Base-by-base conservation (phyloP, 2,797 vertebrate species). In the Muraenolepis orangiensis region DNA sequence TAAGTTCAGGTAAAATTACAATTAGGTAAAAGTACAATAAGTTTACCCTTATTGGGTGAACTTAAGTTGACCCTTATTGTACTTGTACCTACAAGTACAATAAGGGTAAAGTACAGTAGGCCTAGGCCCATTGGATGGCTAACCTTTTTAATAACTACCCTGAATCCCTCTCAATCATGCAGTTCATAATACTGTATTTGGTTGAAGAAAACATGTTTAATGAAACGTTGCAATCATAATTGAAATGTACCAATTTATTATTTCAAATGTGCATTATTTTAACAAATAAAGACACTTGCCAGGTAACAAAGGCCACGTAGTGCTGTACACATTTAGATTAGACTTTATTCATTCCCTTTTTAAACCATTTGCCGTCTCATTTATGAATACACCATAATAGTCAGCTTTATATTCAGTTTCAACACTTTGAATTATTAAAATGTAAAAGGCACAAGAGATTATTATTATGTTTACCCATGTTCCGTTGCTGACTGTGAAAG, bases 231-330 rank as follows among this genome's bases (percentile, higher is more conserved):
- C 74, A 83, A 78, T 79, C 81, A 82, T 76, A 77, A 40, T 57
- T 36, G 66, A 82, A 40, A 67, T 67, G n/a, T 66, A 72, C 61
- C 78, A 80, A 80, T 84, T 86, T 82, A 84, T 83, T 81, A 81
- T 79, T 51, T 30, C 67, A 83, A 76, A 85, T 77, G 87, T 84
- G 76, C 78, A 85, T 85, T 83, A 73, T 74, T 82, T 81, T 74
- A 61, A 82, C 78, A 66, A 72, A 70, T 69, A 71, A n/a, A 68
- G 73, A 73, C 72, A 83, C 51, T 34, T 36, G 40, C 75, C 64
- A 66, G 3, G 64, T 66, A 66, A 66, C 28, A 66, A 75, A 75
- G 71, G 68, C 80, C 4, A 71, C 86, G 82, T 87, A 87, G 88
- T 42, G 5, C 73, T 72, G 26, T 20, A 42, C 16, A 57, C 30